phyloP scores from a whole-genome alignment of 2,797 vertebrate genomes.

The Enteromius argenteus region DNA sequence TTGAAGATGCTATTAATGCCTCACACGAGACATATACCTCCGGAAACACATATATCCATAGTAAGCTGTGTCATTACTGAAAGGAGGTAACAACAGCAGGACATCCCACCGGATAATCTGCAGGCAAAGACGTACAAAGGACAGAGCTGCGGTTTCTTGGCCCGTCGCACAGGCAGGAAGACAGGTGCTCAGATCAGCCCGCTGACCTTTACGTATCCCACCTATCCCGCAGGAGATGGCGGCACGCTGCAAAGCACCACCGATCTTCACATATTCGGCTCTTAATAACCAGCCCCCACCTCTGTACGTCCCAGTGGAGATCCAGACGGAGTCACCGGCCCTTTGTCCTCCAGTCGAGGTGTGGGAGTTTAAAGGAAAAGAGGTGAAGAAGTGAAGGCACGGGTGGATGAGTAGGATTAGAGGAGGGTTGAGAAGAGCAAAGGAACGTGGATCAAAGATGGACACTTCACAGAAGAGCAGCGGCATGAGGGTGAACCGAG shows the following conservation, averaged over 20 bases:
- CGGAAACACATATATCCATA: slow-evolving; percentile 47
- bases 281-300: slow-evolving; percentile 33
- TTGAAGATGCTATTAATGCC: slow-evolving; percentile 61
- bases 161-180: slow-evolving; percentile 29
- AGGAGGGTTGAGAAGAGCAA: slow-evolving; percentile 37
- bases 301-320: slow-evolving; percentile 26
- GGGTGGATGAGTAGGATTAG: slow-evolving; percentile 54
- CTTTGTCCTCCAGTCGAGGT: slow-evolving; percentile 38
- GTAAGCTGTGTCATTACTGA: slow-evolving; percentile 48
- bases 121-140: slow-evolving; percentile 74
- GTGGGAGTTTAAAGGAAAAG: slow-evolving; percentile 49
- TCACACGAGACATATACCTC: slow-evolving; percentile 49
- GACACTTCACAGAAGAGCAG: slow-evolving; percentile 40
- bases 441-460: slow-evolving; percentile 51
- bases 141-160: slow-evolving; percentile 51
- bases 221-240: slow-evolving; percentile 71
- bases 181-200: slow-evolving; percentile 65
- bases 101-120: slow-evolving; percentile 56
- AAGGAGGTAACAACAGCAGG: slow-evolving; percentile 39
- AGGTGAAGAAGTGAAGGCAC: slow-evolving; percentile 32
- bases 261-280: slow-evolving; percentile 67
- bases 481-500: slow-evolving; percentile 28
- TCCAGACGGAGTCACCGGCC: neutral
- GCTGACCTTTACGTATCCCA: slow-evolving; percentile 79
- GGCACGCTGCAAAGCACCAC: slow-evolving; percentile 71